Percentiles rank a stretch among this genome's conserved stretches.
phyloP scores from a whole-genome alignment of 2,888 invertebrate genomes.

The Platycheirus rosarum region DNA sequence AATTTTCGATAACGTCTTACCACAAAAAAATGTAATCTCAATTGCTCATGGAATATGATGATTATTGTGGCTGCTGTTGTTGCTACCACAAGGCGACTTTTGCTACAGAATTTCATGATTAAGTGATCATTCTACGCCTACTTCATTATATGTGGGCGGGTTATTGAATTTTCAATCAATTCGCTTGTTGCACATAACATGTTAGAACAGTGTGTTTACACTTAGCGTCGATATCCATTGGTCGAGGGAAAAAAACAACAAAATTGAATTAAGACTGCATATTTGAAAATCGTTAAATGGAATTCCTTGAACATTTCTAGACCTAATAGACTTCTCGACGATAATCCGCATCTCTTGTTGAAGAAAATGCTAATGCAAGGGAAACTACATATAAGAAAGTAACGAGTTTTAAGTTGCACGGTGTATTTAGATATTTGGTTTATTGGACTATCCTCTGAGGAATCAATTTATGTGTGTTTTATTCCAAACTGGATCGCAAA shows the following conservation, averaged over 20 bases:
- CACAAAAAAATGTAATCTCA: slow-evolving; percentile 49
- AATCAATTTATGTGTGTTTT: slow-evolving; percentile 18
- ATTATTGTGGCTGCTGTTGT: slow-evolving; percentile 23
- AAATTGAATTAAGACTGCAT: slow-evolving; percentile 1
- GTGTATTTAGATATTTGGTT: slow-evolving; percentile 9
- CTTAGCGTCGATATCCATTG: slow-evolving; percentile 9
- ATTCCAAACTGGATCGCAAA: slow-evolving; percentile 52
- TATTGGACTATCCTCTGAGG: slow-evolving; percentile 14
- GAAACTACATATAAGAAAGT: slow-evolving; percentile 37
- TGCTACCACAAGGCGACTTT: slow-evolving; percentile 52
- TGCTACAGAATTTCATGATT: slow-evolving; percentile 53
- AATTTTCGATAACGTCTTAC: slow-evolving; percentile 59
- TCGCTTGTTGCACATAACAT: slow-evolving; percentile 24
- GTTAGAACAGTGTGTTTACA: slow-evolving; percentile 63
- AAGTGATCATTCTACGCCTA: slow-evolving; percentile 71
- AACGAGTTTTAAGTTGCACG: slow-evolving; percentile 26
- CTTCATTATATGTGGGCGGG: slow-evolving; percentile 51
- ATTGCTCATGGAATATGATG: slow-evolving; percentile 43
- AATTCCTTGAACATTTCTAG: slow-evolving; percentile 2
- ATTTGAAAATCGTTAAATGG: not conserved
- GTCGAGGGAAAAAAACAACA: not conserved
- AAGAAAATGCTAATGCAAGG: slow-evolving; percentile 30
- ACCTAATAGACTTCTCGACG: slow-evolving; percentile 4
- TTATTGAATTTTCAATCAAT: slow-evolving; percentile 53
- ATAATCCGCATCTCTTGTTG: slow-evolving; percentile 5